phyloP scores from a whole-genome alignment of 53 echinoderm and acorn worm genomes.

The Apostichopus leukothele region DNA sequence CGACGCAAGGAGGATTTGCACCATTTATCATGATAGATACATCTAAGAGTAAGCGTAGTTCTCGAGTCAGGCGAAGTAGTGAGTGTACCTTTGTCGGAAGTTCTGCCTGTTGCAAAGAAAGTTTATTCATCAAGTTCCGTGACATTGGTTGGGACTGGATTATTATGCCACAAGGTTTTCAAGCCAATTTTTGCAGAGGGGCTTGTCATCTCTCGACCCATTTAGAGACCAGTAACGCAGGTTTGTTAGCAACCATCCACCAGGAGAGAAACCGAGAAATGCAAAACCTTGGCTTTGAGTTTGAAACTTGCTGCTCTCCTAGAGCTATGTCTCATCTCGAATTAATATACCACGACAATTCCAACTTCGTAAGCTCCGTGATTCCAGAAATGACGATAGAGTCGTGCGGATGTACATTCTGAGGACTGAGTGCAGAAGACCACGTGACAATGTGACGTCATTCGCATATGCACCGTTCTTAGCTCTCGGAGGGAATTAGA shows the following conservation, averaged over 20 bases:
- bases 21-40: constrained; percentile 60
- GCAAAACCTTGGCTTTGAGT: constrained; percentile 19
- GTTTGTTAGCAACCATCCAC: neutral
- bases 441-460: too few relatives aligned
- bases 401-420: constrained; percentile 12
- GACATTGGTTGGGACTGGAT: constrained; percentile 69
- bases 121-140: constrained; percentile 44
- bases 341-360: constrained; percentile 48
- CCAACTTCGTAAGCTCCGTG: neutral
- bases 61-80: constrained; percentile 48
- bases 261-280: constrained; percentile 21
- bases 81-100: constrained; percentile 34
- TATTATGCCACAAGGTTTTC: constrained; percentile 47
- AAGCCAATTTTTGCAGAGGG: constrained; percentile 62
- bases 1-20: constrained; percentile 3
- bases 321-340: constrained; percentile 27
- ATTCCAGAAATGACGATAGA: constrained; percentile 29
- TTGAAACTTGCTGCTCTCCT: constrained; percentile 54
- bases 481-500: too few relatives aligned
- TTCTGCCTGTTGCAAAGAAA: constrained; percentile 56
- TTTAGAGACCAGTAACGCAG: neutral
- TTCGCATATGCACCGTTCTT: too few relatives aligned
- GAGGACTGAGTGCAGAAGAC: neutral
- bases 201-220: constrained; percentile 51
- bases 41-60: constrained; percentile 34